Conservation (phyloP, 2,797 vertebrate genomes). For the Oophaga sylvatica region DNA sequence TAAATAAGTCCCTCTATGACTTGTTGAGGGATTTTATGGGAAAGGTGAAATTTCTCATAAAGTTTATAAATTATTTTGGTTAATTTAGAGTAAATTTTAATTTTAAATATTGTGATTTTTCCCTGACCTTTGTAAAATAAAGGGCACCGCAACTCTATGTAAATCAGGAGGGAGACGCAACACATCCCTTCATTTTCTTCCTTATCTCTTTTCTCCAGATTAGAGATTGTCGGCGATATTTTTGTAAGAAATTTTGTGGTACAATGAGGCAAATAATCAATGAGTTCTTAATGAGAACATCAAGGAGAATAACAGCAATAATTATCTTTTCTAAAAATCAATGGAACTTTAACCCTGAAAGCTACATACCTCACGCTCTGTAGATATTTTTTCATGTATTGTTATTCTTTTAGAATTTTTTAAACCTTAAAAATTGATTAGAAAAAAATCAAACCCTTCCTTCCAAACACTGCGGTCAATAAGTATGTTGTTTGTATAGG, state of each 20-base stretch:
- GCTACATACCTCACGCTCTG: neutral
- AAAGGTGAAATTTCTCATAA: neutral
- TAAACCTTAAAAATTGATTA: constrained; percentile 18
- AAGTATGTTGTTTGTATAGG: neutral
- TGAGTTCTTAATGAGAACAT: constrained; percentile 71
- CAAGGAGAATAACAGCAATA: constrained; percentile 65
- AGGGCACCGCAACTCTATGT: neutral
- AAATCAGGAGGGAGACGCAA: neutral
- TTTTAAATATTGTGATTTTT: neutral
- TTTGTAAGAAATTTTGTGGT: constrained; percentile 63
- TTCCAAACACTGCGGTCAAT: neutral
- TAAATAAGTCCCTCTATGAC: too few species aligned
- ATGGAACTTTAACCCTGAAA: constrained; percentile 65
- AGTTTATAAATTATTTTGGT: neutral
- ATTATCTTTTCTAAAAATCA: constrained; percentile 71
- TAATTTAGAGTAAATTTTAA: neutral
- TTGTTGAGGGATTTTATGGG: too few species aligned
- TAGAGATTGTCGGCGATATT: constrained; percentile 28
- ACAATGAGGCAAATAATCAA: constrained; percentile 69
- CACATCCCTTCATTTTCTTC: constrained; percentile 41
- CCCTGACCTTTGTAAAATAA: constrained; percentile 29
- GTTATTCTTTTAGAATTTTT: neutral
- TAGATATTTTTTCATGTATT: neutral
- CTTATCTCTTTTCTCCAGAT: constrained; percentile 55
- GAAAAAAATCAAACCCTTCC: neutral